Conservation (phyloP, 2,113 vertebrate genomes). For the Scartelaos histophorus region DNA sequence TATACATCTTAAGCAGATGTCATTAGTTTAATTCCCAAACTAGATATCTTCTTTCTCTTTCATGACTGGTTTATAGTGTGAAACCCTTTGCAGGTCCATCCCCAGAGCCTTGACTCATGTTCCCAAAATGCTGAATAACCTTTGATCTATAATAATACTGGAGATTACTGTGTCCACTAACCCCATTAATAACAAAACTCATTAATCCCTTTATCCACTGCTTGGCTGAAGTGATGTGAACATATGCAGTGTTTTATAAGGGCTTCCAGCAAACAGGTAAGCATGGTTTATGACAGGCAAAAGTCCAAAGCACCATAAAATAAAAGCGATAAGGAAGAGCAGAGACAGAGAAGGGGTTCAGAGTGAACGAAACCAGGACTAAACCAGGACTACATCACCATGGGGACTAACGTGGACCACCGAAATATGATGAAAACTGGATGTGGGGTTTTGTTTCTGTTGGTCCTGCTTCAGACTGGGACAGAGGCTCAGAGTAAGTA, state of each 20-base stretch:
- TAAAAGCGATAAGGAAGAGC: constrained; percentile 43
- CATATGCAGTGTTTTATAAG: not conserved
- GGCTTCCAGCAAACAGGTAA: constrained; percentile 32
- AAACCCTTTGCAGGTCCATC: not conserved
- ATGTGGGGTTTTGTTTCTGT: constrained; percentile 41
- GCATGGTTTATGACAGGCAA: constrained; percentile 55
- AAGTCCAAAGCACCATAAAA: constrained; percentile 74
- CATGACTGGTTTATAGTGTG: too few species aligned
- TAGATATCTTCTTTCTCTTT: too few species aligned
- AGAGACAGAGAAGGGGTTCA: constrained; percentile 1
- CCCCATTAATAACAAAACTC: not conserved
- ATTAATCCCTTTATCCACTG: not conserved
- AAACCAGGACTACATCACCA: not conserved
- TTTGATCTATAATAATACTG: not conserved
- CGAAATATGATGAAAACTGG: not conserved
- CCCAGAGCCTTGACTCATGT: too few species aligned
- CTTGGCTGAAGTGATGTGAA: not conserved
- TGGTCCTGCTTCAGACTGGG: constrained; percentile 26
- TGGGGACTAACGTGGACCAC: not conserved
- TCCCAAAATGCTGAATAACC: not conserved
- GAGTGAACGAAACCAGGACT: constrained; percentile 56
- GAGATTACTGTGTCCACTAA: not conserved
- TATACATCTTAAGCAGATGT: too few species aligned
- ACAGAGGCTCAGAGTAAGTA: constrained; percentile 41
- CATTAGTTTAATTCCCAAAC: too few species aligned